These are phyloP conservation scores for Oxyura jamaicensis DNA, from an alignment of 2,113 vertebrate genomes.

Conservation along the genomic window DNA sequence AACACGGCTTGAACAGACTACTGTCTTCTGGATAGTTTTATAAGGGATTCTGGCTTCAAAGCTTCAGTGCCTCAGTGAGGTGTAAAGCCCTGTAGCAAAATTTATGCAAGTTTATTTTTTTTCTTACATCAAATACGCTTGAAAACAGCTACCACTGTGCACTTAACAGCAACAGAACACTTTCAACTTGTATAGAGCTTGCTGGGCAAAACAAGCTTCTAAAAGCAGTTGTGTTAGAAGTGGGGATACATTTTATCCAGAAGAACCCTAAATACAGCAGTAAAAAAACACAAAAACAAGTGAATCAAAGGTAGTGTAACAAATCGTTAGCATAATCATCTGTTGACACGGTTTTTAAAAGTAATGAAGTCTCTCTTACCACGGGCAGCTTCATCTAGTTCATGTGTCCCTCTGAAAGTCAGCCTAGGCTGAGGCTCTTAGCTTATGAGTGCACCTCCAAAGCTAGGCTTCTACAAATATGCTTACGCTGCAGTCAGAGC, in stretches of 20 bases:
- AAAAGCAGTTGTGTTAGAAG: not conserved
- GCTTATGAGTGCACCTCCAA: not conserved
- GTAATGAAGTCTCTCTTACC: not conserved
- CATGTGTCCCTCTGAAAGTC: not conserved
- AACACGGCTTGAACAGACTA: not conserved
- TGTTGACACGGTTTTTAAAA: not conserved
- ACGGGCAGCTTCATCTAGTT: not conserved
- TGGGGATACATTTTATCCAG: not conserved
- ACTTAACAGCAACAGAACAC: not conserved
- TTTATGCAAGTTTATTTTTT: slow-evolving; percentile 7
- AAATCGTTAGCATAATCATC: not conserved
- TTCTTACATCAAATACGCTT: not conserved
- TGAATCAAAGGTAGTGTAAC: not conserved
- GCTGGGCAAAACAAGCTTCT: not conserved
- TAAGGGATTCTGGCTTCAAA: not conserved
- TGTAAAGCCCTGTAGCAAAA: not conserved
- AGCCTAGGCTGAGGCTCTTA: not conserved
- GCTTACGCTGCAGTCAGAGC: not conserved
- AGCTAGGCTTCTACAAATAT: not conserved
- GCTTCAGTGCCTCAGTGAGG: not conserved
- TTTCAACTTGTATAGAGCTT: not conserved
- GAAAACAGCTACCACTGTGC: not conserved
- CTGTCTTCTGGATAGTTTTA: not conserved
- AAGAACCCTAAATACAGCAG: not conserved
- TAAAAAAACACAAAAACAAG: not conserved